phyloP scores from a whole-genome alignment of 2,888 invertebrate genomes.

The Quadroppia sp. region DNA sequence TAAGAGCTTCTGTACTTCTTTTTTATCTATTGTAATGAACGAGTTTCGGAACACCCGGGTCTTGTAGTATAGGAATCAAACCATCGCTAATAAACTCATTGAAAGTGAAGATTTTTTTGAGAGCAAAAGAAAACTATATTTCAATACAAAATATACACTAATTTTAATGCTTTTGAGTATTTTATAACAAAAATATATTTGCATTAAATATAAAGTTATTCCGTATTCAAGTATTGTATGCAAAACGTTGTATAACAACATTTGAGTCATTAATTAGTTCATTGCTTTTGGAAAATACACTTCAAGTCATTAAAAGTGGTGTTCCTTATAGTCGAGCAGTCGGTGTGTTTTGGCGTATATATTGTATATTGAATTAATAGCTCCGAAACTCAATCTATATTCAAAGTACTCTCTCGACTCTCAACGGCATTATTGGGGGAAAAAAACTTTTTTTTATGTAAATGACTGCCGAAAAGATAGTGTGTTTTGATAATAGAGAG shows the following conservation, averaged over 20 bases:
- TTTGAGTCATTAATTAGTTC: constrained; percentile 2
- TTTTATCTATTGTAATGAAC: no score
- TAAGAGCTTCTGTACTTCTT: no score
- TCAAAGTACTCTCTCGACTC: neutral
- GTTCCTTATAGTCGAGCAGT: neutral
- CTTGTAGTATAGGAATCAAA: no score
- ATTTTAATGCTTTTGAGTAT: no score
- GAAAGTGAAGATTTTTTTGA: no score
- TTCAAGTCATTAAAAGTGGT: constrained; percentile 6
- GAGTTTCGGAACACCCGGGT: no score
- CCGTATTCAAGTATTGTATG: neutral
- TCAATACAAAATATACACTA: no score
- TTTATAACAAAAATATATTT: no score
- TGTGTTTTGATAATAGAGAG: neutral
- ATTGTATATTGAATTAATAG: neutral
- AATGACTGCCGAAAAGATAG: neutral
- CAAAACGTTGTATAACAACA: neutral
- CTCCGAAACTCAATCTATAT: neutral
- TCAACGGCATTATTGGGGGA: neutral
- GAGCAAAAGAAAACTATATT: no score
- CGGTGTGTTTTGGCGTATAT: neutral
- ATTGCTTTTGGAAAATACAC: neutral
- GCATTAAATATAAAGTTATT: no score
- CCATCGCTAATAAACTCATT: no score
- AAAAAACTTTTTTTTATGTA: neutral